phyloP scores from a whole-genome alignment of 2,888 invertebrate species.

The Ernsta delagoae region DNA sequence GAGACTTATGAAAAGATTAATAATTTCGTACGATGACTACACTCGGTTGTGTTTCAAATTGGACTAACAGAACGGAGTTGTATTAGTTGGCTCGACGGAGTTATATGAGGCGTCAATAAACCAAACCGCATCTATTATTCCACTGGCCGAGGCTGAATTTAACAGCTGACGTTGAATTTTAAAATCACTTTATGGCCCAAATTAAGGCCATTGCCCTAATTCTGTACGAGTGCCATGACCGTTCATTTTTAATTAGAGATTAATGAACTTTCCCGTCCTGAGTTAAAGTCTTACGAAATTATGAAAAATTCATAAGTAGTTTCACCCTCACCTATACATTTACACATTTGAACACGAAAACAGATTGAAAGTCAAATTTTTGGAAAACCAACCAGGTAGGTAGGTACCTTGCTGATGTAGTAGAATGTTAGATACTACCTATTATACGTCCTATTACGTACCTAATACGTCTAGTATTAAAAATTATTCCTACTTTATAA shows the following conservation, averaged over 20 bases:
- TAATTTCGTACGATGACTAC: slow-evolving; percentile 59
- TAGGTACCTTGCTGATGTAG: too few relatives aligned
- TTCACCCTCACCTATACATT: too few relatives aligned
- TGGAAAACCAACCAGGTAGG: too few relatives aligned
- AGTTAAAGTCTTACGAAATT: slow-evolving; percentile 1
- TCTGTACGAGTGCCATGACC: slow-evolving; percentile 49
- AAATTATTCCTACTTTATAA: not conserved
- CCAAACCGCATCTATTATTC: slow-evolving; percentile 81
- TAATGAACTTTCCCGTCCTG: slow-evolving; percentile 26
- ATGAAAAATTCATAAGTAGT: not conserved
- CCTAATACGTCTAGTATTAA: too few relatives aligned
- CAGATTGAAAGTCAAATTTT: too few relatives aligned
- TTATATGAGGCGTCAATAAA: slow-evolving; percentile 83
- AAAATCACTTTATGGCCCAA: slow-evolving; percentile 75
- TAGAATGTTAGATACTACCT: too few relatives aligned
- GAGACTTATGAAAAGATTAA: slow-evolving; percentile 3
- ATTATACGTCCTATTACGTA: too few relatives aligned
- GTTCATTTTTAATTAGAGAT: slow-evolving; percentile 59
- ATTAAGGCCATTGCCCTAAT: slow-evolving; percentile 71
- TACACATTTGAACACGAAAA: too few relatives aligned
- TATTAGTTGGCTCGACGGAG: slow-evolving; percentile 60
- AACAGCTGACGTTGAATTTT: slow-evolving; percentile 77
- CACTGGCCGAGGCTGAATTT: slow-evolving; percentile 53
- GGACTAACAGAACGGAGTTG: slow-evolving; percentile 70
- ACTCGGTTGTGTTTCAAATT: slow-evolving; percentile 78